A percentile compares a stretch with the other conserved stretches of the same genome.
These are phyloP conservation scores for Acronicta leporina DNA, from an alignment of 2,888 invertebrate genomes.

Conservation along the genomic window DNA sequence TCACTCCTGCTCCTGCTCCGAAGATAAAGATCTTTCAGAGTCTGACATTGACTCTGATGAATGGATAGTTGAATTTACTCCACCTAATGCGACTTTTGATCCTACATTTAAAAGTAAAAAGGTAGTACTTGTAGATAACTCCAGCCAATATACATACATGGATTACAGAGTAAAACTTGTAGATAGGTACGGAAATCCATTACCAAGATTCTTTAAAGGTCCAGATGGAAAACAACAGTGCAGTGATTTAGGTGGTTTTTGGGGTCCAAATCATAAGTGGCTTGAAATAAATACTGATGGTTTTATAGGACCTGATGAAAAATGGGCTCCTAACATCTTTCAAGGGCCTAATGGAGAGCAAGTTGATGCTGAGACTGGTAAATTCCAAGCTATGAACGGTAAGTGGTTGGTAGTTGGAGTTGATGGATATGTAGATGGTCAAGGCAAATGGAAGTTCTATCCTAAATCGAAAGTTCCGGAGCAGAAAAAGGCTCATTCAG, in stretches of 20 bases:
- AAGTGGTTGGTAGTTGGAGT: conserved; percentile 78
- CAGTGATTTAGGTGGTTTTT: conserved; percentile 85
- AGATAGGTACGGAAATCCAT: conserved; percentile 78
- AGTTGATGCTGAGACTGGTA: conserved; percentile 75
- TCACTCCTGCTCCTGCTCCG: conserved; percentile 81
- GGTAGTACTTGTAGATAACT: conserved; percentile 63
- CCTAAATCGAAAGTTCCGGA: conserved; percentile 52
- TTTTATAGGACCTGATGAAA: conserved; percentile 76
- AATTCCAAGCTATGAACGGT: conserved; percentile 73
- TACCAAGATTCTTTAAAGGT: conserved; percentile 81
- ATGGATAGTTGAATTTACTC: conserved; percentile 86
- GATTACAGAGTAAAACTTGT: conserved; percentile 80
- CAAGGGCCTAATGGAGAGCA: conserved; percentile 76
- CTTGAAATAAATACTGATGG: conserved; percentile 81
- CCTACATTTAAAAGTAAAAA: conserved; percentile 74
- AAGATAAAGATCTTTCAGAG: conserved; percentile 66
- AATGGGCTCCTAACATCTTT: conserved; percentile 79
- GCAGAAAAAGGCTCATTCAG: conserved; percentile 18
- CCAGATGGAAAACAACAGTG: conserved; percentile 82
- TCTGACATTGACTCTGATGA: conserved; percentile 83
- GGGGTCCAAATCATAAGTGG: conserved; percentile 79
- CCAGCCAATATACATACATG: conserved; percentile 77
- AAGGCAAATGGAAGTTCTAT: conserved; percentile 77
- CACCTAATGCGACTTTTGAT: conserved; percentile 78
- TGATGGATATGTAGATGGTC: conserved; percentile 77